phyloP scores from a whole-genome alignment of 2,888 invertebrate species.

The Bugula neritina region DNA sequence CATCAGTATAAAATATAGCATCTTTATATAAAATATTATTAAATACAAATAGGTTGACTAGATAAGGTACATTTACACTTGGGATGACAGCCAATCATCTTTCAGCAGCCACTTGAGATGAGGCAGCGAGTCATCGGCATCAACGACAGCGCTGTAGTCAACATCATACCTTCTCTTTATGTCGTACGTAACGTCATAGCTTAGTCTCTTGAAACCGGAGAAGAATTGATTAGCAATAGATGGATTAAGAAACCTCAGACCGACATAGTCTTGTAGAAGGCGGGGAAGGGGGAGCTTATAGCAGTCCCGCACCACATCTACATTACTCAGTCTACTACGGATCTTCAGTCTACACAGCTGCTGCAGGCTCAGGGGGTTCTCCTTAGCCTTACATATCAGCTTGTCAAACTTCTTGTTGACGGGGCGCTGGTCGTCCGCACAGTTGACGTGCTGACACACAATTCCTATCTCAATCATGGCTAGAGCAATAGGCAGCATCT shows the following conservation, averaged over 20 bases:
- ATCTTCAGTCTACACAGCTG: not conserved
- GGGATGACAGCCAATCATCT: no score
- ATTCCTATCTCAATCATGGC: constrained; percentile 4
- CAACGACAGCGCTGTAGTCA: not conserved
- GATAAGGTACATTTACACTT: no score
- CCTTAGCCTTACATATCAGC: not conserved
- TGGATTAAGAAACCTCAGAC: not conserved
- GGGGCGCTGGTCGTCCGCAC: not conserved
- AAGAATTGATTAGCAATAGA: not conserved
- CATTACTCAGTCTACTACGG: not conserved
- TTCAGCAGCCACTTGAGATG: not conserved
- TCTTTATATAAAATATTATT: no score
- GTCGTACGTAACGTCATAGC: not conserved
- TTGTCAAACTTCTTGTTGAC: not conserved
- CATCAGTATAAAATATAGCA: no score
- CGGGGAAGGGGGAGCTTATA: not conserved
- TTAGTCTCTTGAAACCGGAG: not conserved
- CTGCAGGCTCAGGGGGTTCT: not conserved
- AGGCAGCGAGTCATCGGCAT: not conserved
- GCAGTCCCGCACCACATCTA: not conserved
- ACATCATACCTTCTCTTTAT: not conserved
- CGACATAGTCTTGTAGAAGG: not conserved
- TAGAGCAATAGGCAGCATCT: not conserved
- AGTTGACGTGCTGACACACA: not conserved
- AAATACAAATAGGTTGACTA: no score